These are phyloP conservation scores for Synanceia verrucosa DNA, from an alignment of 2,797 vertebrate genomes.

Conservation along the genomic window DNA sequence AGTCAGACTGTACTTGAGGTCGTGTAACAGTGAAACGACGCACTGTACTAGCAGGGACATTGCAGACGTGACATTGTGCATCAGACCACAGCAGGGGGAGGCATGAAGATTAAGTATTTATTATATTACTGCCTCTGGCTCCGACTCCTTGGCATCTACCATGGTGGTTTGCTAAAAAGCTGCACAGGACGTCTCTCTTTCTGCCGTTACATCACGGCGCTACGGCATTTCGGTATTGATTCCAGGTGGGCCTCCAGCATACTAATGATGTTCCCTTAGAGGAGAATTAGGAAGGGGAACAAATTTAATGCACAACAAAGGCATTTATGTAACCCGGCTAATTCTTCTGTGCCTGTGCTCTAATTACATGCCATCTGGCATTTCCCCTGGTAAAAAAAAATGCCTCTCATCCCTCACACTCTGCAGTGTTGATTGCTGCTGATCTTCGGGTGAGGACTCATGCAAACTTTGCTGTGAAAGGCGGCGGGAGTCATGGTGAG, in stretches of 20 bases:
- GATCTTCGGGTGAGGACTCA: slow-evolving; percentile 73
- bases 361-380: slow-evolving; percentile 82
- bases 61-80: slow-evolving; percentile 56
- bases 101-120: slow-evolving; percentile 69
- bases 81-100: slow-evolving; percentile 46
- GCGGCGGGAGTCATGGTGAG: slow-evolving; percentile 50
- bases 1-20: slow-evolving; percentile 49
- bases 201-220: slow-evolving; percentile 55
- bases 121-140: slow-evolving; percentile 63
- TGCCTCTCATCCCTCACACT: slow-evolving; percentile 76
- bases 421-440: slow-evolving; percentile 69
- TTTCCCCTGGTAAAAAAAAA: slow-evolving; percentile 77
- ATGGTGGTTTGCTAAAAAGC: slow-evolving; percentile 55
- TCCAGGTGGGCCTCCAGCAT: slow-evolving; percentile 68
- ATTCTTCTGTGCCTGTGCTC: slow-evolving; percentile 73
- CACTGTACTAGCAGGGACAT: slow-evolving; percentile 55
- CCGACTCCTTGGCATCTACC: slow-evolving; percentile 54
- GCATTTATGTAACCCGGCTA: slow-evolving; percentile 76
- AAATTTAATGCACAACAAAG: slow-evolving; percentile 70
- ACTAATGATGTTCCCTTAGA: slow-evolving; percentile 70
- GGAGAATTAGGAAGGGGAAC: slow-evolving; percentile 62
- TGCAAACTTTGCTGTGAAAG: slow-evolving; percentile 70
- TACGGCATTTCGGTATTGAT: slow-evolving; percentile 72
- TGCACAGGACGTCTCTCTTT: slow-evolving; percentile 51
- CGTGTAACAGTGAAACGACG: slow-evolving; percentile 39